Conservation (phyloP, 2,113 vertebrate genomes). For the Hippopotamus amphibius region DNA sequence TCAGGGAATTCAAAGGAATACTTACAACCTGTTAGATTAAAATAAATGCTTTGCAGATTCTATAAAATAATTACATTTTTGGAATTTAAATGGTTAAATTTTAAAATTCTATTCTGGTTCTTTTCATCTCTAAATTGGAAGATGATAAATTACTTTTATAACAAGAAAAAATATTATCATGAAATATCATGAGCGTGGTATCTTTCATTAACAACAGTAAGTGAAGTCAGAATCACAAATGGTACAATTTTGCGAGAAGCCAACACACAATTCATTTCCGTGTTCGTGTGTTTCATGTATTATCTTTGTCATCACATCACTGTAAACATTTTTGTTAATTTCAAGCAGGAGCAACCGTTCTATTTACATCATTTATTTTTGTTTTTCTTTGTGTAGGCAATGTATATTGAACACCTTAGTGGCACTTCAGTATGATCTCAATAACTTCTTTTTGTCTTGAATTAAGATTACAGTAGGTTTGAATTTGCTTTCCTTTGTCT, state of each 20-base stretch:
- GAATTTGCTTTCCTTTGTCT: background rate
- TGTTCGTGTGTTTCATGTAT: background rate
- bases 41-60: background rate
- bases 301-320: background rate
- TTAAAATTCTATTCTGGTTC: background rate
- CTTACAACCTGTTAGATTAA: background rate
- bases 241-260: background rate
- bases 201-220: background rate
- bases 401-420: background rate
- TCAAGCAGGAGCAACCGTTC: background rate
- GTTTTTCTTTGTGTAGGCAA: background rate
- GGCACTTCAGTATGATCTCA: background rate
- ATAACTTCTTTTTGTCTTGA: background rate
- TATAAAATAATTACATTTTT: slow-evolving; percentile 41
- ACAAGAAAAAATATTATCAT: background rate
- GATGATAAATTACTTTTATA: slow-evolving; percentile 14
- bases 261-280: background rate
- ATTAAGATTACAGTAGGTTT: background rate
- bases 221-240: background rate
- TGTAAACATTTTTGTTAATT: background rate
- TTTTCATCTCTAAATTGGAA: background rate
- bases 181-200: background rate
- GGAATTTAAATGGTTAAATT: background rate
- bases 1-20: background rate
- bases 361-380: background rate